Conservation (phyloP, 35 echinoderm and acorn worm genomes). For the Heliocidaris erythrogramma region DNA sequence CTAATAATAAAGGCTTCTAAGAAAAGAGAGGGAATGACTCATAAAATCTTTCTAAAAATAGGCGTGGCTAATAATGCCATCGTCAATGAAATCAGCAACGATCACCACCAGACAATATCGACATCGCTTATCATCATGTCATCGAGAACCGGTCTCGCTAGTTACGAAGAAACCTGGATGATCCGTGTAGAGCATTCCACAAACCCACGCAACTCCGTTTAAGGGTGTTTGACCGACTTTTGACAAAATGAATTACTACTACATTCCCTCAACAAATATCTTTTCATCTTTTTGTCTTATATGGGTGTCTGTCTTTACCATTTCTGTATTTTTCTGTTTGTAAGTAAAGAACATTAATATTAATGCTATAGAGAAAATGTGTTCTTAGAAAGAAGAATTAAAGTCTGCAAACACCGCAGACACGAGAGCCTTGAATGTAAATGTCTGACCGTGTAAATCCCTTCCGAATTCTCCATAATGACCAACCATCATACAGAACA, state of each 20-base stretch:
- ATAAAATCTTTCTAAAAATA: background rate
- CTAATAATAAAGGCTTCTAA: background rate
- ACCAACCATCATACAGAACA: background rate
- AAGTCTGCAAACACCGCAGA: background rate
- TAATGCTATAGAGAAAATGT: background rate
- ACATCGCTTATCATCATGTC: background rate
- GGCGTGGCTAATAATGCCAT: background rate
- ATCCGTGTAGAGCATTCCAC: background rate
- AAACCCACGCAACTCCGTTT: background rate
- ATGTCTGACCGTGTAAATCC: background rate
- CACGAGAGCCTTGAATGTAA: background rate
- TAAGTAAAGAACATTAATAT: background rate
- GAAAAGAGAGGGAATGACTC: background rate
- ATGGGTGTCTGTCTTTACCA: background rate
- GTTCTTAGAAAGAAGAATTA: background rate
- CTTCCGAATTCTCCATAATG: background rate
- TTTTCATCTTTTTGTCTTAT: background rate
- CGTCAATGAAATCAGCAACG: background rate
- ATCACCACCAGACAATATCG: background rate
- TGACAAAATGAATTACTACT: background rate
- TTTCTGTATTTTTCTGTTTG: background rate
- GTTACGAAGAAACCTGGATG: background rate
- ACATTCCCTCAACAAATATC: background rate
- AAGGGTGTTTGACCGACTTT: background rate
- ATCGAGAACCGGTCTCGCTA: background rate